These are phyloP conservation scores for Choreutis nemorana DNA, from an alignment of 2,888 invertebrate species.

Conservation along the genomic window DNA sequence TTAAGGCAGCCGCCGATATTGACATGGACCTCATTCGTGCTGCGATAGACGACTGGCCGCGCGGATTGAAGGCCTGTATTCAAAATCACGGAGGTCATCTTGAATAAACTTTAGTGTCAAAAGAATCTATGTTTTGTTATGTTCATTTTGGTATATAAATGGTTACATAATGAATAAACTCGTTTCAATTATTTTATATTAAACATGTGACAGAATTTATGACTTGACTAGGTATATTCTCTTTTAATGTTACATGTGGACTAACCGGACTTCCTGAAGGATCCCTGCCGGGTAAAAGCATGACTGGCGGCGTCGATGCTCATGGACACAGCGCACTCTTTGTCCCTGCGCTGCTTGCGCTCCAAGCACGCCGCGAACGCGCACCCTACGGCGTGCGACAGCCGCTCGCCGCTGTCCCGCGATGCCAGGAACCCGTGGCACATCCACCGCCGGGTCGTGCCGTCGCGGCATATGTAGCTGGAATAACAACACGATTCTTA, in stretches of 20 bases:
- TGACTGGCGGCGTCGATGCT: conserved; percentile 89
- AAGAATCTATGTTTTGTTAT: no score
- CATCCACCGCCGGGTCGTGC: conserved; percentile 99
- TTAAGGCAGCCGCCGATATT: no score
- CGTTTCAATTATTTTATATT: no score
- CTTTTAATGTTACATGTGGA: conserved; percentile 3
- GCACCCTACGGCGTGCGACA: conserved; percentile 99
- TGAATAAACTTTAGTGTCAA: no score
- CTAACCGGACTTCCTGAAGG: conserved; percentile 79
- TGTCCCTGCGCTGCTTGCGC: conserved; percentile 96
- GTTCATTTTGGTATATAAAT: no score
- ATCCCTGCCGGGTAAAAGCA: conserved; percentile 92
- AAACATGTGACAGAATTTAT: not conserved
- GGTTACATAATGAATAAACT: no score
- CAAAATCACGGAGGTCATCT: no score
- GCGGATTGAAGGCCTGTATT: no score
- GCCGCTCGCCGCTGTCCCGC: conserved; percentile 95
- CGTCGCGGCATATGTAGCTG: conserved; percentile 99
- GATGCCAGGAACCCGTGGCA: conserved; percentile 98
- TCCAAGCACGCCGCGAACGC: conserved; percentile 99
- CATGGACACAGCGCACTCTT: conserved; percentile 94
- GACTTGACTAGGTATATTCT: not conserved
- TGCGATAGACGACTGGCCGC: no score
- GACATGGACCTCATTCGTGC: no score
- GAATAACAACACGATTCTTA: no score